Evolutionary conservation across 2,113 vertebrate species (phyloP), one percentile per base, ranked within the genome.

Genomic region (Prietella phreatophila): DNA sequence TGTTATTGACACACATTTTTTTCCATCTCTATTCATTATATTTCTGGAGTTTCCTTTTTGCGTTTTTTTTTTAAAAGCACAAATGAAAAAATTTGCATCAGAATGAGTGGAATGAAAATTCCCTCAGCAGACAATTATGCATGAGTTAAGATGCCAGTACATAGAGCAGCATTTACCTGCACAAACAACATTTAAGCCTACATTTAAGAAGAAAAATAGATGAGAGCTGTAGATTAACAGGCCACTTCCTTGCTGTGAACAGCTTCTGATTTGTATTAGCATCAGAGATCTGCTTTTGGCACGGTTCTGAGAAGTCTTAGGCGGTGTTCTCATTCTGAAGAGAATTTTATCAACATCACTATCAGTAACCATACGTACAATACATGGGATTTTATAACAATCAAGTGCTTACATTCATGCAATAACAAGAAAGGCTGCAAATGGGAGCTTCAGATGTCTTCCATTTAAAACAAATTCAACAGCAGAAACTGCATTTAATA

Each of bases 41-140:
- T 9, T 53, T 25, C 10, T 76, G 0, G 42, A 22, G 15, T 50
- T 80, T 80, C 4, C 42, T 47, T 47, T 47, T 47, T 47, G 42
- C 42, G 5, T 27, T 5, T 33, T 20, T 36, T 71, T 71, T 30
- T 7, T 36, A 39, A 20, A 8, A 17, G 33, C 20, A 20, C 33
- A 39, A 75, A 75, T 42, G 20, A 4, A 25, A 76, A 47, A 76
- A 47, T 47, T 22, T 47, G 73, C 36, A 47, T 76, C 73, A 25
- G 25, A 78, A 78, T 78, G 47, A 78, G n/a, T 58, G 53, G 17
- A 56, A 22, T 81, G 78, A 53, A 81, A 81, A 58, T 58, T 33
- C 53, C 53, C 78, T 1, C 27, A 17, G 14, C 25, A 55, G 27
- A 20, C 78, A 33, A 1, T 1, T 33, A 10, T 20, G 14, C 14